Base-by-base conservation (phyloP, 2,888 invertebrate species). In the Dicycla oo region DNA sequence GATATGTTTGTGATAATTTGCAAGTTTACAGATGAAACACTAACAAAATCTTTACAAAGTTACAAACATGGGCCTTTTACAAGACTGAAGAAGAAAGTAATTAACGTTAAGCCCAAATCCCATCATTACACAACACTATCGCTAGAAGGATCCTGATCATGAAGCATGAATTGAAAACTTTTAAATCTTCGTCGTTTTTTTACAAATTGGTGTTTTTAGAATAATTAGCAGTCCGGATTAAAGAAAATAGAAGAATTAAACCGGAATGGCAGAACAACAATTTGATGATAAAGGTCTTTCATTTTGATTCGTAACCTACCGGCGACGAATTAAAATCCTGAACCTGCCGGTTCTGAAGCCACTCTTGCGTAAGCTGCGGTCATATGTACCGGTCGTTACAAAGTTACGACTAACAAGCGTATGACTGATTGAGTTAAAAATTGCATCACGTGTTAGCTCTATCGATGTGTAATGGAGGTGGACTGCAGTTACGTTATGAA, bases 341-440 rank as follows among this genome's bases (percentile, higher is more conserved):
- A n/a, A n/a, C n/a, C 40, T 53, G 56, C 58, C 71, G 34, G 34
- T 56, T 64, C n/a, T 57, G 26, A 34, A 26, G 49, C 43, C 49
- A 73, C 47, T 73, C 49, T 75, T 84, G 69, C 68, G 68, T 64
- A 80, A 73, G 45, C 30, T 26, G 58, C 47, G 57, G 49, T 58
- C 53, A 57, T n/a, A 61, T 13, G 30, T 1, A 34, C 20, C 43
- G 56, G 54, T 63, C 30, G 63, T 57, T 63, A 53, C 58, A 73
- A 54, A 58, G 58, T 62, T 60, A 75, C 68, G 54, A 30, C 26
- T 65, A 69, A 56, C 70, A 67, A 70, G 60, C 51, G 64, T 64
- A 71, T 76, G 79, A 68, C 56, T 68, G 80, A 78, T 80, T 49
- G 73, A 45, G 58, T 51, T 56, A 43, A 65, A 68, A 51, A 60